Evolutionary conservation across 30 jellyfish, hydroid and myxozoan species (phyloP).

Genomic region (Aurelia aurita): DNA sequence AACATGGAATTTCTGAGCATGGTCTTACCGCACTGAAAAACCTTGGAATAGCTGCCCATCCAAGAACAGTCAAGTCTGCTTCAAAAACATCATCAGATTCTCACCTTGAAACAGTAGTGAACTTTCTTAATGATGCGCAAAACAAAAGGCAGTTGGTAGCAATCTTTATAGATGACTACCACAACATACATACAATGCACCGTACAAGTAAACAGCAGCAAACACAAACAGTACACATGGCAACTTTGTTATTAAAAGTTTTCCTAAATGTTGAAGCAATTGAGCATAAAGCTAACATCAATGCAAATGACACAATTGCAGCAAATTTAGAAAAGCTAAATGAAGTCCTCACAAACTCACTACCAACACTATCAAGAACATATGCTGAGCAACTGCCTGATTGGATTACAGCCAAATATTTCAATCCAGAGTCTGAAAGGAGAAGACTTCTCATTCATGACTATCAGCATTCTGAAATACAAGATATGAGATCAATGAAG

Average conservation of each 20-base stretch:
- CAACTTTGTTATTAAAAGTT: slow-evolving; percentile 6
- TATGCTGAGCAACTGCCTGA: slow-evolving; percentile 15
- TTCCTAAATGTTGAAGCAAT: slow-evolving; percentile 1
- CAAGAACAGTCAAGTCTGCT: slow-evolving; percentile 32
- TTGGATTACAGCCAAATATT: slow-evolving; percentile 4
- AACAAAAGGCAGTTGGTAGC: slow-evolving; percentile 7
- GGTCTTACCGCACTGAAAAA: slow-evolving; percentile 26
- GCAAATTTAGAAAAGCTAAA: slow-evolving; percentile 1
- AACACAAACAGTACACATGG: slow-evolving; percentile 18
- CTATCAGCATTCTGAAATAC: slow-evolving; percentile 8
- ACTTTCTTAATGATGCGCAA: slow-evolving; percentile 17
- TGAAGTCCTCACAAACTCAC: slow-evolving; percentile 15
- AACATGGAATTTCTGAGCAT: not conserved
- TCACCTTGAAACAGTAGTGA: slow-evolving; percentile 2
- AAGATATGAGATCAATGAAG: slow-evolving; percentile 23
- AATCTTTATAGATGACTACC: slow-evolving; percentile 27
- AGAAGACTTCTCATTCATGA: slow-evolving; percentile 20
- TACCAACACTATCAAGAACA: slow-evolving; percentile 23
- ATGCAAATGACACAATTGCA: slow-evolving; percentile 9
- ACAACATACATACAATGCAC: slow-evolving; percentile 27
- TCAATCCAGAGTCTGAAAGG: slow-evolving; percentile 29
- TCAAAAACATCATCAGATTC: slow-evolving; percentile 14
- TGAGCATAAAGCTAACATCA: not conserved
- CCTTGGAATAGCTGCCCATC: slow-evolving; percentile 48
- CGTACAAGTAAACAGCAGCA: slow-evolving; percentile 11